Evolutionary conservation across 2,888 invertebrate species (phyloP), one percentile per base, ranked within the genome.

Genomic region (Nebria brevicollis): DNA sequence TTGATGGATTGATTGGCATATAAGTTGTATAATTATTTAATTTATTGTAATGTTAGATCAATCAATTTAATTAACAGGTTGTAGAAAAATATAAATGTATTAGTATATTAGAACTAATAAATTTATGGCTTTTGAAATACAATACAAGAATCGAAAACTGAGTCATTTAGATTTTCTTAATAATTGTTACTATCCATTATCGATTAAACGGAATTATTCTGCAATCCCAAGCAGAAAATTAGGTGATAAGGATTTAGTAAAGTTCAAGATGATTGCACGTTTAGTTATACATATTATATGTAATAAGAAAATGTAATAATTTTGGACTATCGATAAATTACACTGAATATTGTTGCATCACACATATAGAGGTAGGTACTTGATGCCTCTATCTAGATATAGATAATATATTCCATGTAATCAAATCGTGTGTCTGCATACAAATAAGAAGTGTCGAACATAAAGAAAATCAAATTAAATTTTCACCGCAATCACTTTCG

Each of bases 351-450:
- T 68, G 68, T 34, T 34, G 34, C 34, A 34, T 34, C 8, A 68
- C 25, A 0, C 20, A n/a, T 68, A 68, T 25, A 68, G 15, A 65
- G 20, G n/a, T 7, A 66, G n/a, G 13, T 68, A 68, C 68, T 6
- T 68, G n/a, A 68, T 5, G 13, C 13, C 7, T 68, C 7, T 68
- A 68, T 68, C 7, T 68, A 68, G 7, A 68, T 68, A 68, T 68
- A 68, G 8, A 68, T 68, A 85, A 85, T 85, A 84, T 85, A 86
- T 86, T 85, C 85, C 77, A 72, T 64, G 84, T 83, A 85, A 85
- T 86, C 86, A 84, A 84, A 85, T 84, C 83, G 83, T 34, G 15
- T 82, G 84, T 84, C 86, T 85, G 86, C 86, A 86, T 86, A 86
- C 85, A 86, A 86, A 86, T 85, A 84, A 86, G 85, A 84, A 70